Conservation (phyloP, 2,113 vertebrate species). For the Chionodraco myersi region DNA sequence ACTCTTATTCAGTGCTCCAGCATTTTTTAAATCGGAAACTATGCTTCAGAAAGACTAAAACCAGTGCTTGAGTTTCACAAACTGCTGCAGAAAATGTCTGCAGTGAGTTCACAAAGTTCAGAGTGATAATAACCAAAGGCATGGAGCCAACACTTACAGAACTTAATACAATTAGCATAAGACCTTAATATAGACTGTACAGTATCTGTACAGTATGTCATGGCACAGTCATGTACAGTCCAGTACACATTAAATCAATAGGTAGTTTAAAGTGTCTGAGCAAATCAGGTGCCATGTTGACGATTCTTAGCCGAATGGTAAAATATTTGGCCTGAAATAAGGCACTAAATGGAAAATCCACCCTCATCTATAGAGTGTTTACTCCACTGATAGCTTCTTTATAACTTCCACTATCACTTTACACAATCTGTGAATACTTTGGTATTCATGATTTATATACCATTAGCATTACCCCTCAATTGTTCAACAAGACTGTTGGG, state of each 20-base stretch:
- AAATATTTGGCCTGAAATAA: background rate
- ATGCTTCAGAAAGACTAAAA: constrained; percentile 13
- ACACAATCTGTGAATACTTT: background rate
- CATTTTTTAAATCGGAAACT: constrained; percentile 16
- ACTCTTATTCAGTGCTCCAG: constrained; percentile 15
- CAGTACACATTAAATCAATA: background rate
- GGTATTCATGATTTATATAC: too few species aligned
- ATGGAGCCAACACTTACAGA: too few species aligned
- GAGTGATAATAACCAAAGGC: too few species aligned
- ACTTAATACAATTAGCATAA: constrained; percentile 11
- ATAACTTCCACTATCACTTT: background rate
- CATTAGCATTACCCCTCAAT: background rate
- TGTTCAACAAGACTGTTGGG: too few species aligned
- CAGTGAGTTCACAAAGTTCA: too few species aligned
- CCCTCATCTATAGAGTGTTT: background rate
- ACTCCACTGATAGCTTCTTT: background rate
- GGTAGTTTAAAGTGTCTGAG: background rate
- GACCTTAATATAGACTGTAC: constrained; percentile 5
- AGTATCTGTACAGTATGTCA: background rate
- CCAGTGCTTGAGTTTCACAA: too few species aligned
- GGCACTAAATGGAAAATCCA: background rate
- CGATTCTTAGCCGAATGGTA: background rate
- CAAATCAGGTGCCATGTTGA: background rate
- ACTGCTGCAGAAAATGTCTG: too few species aligned
- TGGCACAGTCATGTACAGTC: constrained; percentile 7